These are phyloP conservation scores for Podabrus alpinus DNA, from an alignment of 2,888 invertebrate genomes.

Conservation along the genomic window DNA sequence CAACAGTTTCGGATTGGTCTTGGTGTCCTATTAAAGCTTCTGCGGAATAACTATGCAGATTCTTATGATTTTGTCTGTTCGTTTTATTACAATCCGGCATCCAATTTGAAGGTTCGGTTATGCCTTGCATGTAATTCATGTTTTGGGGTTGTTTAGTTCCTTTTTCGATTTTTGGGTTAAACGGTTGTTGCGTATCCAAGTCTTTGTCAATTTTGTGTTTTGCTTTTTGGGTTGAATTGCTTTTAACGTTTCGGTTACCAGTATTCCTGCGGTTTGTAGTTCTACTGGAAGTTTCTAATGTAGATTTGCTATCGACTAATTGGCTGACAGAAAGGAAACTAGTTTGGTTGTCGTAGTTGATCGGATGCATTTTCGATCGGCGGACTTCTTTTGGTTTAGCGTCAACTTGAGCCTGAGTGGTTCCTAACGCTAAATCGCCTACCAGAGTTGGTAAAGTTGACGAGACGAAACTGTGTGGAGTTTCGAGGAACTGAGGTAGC, in stretches of 20 bases:
- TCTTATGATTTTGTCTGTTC: constrained; percentile 38
- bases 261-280: constrained; percentile 45
- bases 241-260: constrained; percentile 38
- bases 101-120: constrained; percentile 26
- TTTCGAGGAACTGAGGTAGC: constrained; percentile 53
- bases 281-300: constrained; percentile 40
- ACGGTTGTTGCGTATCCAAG: constrained; percentile 3
- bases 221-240: constrained; percentile 20
- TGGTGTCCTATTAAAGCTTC: constrained; percentile 54
- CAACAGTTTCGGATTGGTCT: constrained; percentile 28
- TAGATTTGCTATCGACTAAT: constrained; percentile 61
- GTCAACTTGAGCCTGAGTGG: constrained; percentile 44
- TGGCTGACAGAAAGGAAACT: constrained; percentile 68
- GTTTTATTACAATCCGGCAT: constrained; percentile 35
- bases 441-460: constrained; percentile 65
- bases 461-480: constrained; percentile 54
- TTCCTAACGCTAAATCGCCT: constrained; percentile 62
- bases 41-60: constrained; percentile 51
- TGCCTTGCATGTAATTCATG: constrained; percentile 18
- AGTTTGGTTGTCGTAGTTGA: constrained; percentile 46
- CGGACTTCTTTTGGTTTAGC: constrained; percentile 25
- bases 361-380: constrained; percentile 30
- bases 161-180: constrained; percentile 8
- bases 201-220: constrained; percentile 19
- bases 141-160: constrained; percentile 4